These are phyloP conservation scores for Glandiceps talaboti DNA, from an alignment of 53 echinoderm and acorn worm genomes.

Conservation along the genomic window DNA sequence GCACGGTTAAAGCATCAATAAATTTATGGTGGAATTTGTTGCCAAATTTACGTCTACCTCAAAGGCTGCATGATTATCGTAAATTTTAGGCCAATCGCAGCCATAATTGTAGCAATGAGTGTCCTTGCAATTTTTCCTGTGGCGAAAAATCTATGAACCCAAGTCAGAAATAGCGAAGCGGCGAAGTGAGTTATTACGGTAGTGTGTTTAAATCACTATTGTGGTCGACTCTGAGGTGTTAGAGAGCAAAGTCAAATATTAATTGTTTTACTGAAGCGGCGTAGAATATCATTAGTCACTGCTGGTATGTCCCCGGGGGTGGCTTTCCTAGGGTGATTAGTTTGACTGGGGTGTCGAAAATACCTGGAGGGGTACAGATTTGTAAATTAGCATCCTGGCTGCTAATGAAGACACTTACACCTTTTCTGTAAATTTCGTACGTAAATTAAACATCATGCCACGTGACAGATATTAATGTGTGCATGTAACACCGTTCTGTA, in stretches of 20 bases:
- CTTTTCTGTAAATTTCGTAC: too few species aligned
- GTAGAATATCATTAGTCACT: neutral
- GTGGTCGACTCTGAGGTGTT: neutral
- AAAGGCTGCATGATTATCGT: neutral
- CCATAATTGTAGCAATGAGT: neutral
- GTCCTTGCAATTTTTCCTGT: neutral
- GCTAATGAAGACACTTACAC: neutral
- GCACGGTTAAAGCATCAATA: too few species aligned
- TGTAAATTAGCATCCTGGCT: neutral
- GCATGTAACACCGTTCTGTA: too few species aligned
- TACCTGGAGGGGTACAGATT: neutral
- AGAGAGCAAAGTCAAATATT: neutral
- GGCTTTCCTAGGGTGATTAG: neutral
- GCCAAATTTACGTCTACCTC: neutral
- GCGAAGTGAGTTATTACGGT: neutral
- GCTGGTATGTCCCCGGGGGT: neutral
- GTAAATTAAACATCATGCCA: too few species aligned
- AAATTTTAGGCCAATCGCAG: neutral
- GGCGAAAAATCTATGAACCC: neutral
- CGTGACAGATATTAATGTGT: too few species aligned
- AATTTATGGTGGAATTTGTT: neutral
- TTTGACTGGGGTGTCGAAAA: neutral
- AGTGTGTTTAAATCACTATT: neutral
- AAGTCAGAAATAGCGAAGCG: neutral
- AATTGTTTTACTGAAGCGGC: neutral